Base-by-base conservation (phyloP, 2,113 vertebrate species). In the Pampusana beccarii region DNA sequence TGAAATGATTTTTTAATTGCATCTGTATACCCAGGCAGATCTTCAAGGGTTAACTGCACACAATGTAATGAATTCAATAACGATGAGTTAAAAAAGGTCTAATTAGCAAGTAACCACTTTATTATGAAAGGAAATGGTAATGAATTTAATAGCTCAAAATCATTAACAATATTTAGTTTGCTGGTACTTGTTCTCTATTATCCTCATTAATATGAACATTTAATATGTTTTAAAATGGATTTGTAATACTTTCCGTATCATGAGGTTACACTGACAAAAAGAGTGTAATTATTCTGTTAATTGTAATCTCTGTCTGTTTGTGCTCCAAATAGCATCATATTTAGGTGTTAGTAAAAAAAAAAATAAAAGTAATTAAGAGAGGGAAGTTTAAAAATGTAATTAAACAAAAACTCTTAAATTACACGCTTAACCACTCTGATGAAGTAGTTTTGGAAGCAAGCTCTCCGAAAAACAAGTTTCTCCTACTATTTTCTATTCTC, bases 81-180 rank as follows among this genome's bases (percentile, higher is more conserved):
- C 98, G 99, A 98, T 98, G 97, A 98, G 97, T 98, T 98, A 97
- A 98, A 98, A 98, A 99, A 98, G 98, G 98, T 99, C 99, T 99
- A 99, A 99, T 99, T 99, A 99, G 98, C 98, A 98, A 98, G 98
- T 98, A 98, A 98, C 98, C 98, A 98, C 98, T 99, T 98, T 99
- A 98, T 98, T 98, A 98, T 98, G 98, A 98, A 98, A 98, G 98
- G 98, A 98, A 98, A 99, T 98, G 98, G 98, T 99, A 98, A 99
- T 97, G 98, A 99, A 98, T 99, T 99, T 99, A 98, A 99, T 99
- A 99, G 99, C 98, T 99, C 98, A 98, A 98, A 98, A 99, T 99
- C 98, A 99, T 99, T 99, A 99, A 98, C 97, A 98, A 98, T 98
- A 98, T 98, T 98, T 98, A 98, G 97, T 98, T 98, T 98, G 97